Evolutionary conservation across 2,113 vertebrate genomes (phyloP), one percentile per base, ranked within the genome.

Genomic region (Halcyon malimbica): DNA sequence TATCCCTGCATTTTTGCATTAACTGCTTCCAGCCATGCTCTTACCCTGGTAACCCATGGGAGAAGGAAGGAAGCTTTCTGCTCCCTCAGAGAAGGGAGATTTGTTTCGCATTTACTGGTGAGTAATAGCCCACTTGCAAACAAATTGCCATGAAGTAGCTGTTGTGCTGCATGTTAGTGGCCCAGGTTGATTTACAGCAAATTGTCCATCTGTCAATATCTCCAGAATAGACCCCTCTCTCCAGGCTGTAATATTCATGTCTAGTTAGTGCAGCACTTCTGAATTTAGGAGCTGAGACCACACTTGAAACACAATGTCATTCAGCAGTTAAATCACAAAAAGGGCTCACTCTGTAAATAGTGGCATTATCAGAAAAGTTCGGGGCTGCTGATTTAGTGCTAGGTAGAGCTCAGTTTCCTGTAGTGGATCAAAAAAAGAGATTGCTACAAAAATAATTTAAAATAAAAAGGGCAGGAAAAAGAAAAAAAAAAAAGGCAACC

Each of bases 81-180:
- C 71, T 86, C 64, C 54, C 50, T 69, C 26, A 20, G n/a, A 79
- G 73, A 79, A 64, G 50, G n/a, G 39, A 79, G 39, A n/a, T 87
- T 81, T 65, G 13, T 54, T 93, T 93, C 2, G 0, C 56, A 46
- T 87, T 87, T 75, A 83, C 73, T 59, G 77, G 70, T 42, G 65
- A 59, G 90, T 78, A 83, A 90, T 57, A 93, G 77, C 90, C 78
- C 71, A 75, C 87, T 87, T 93, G 87, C 90, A 90, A 87, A 83
- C 50, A 83, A 87, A 93, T 54, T 90, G 67, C 78, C 50, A 37
- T 93, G 77, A 87, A 93, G 94, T 83, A 93, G 87, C 67, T 79
- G 73, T 90, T 95, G 87, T 80, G 64, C 78, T 60, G 62, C 83
- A 59, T 0, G 13, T 48, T 93, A 91, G 89, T 17, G 25, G 83